phyloP scores from a whole-genome alignment of 2,113 vertebrate genomes.

The Phainopepla nitens region DNA sequence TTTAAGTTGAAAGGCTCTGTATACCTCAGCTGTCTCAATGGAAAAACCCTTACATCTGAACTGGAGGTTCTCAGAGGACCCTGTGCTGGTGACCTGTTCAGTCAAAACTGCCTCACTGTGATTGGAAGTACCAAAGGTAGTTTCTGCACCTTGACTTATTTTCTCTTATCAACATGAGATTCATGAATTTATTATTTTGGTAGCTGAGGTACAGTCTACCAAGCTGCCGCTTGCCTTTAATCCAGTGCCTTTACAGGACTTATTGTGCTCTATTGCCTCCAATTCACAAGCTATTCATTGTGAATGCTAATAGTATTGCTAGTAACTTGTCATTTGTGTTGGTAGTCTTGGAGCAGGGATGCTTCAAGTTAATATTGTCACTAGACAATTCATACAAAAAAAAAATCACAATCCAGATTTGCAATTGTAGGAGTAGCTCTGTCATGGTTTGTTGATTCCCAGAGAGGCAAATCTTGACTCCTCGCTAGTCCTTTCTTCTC shows the following conservation, averaged over 20 bases:
- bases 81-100: rapidly evolving
- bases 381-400: not conserved
- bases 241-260: not conserved
- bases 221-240: not conserved
- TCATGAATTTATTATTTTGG: not conserved
- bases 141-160: not conserved
- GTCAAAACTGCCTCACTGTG: not conserved
- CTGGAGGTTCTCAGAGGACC: not conserved
- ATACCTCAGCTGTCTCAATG: not conserved
- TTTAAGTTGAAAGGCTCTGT: not conserved
- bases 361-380: not conserved
- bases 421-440: not conserved
- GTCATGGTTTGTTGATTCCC: not conserved
- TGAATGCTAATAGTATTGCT: not conserved
- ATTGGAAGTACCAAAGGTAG: not conserved
- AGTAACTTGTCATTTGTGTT: not conserved
- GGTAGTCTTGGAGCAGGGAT: not conserved
- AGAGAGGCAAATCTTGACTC: not conserved
- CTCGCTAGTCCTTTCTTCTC: not conserved
- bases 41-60: not conserved
- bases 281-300: not conserved
- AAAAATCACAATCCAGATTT: not conserved
- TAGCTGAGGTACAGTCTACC: not conserved
- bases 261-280: not conserved
- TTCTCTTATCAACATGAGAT: not conserved